Percentiles rank a stretch among this genome's conserved stretches.
Evolutionary conservation across 2,797 vertebrate species (phyloP).

Genomic region (Nyctalus aviator): DNA sequence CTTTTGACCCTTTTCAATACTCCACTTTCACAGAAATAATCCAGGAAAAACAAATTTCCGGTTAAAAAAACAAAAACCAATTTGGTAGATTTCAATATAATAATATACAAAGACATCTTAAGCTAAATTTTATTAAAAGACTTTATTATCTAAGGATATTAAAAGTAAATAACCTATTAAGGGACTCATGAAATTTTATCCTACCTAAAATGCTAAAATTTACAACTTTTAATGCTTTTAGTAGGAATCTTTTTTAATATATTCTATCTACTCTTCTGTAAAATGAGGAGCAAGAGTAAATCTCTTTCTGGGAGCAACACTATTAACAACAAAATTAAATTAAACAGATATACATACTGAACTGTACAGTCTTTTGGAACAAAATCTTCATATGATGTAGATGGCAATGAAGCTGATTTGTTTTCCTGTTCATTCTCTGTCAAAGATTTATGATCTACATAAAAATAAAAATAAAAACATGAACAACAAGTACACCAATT

Average conservation of each 20-base stretch:
- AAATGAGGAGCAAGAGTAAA: conserved; percentile 37
- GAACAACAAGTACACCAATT: conserved; percentile 20
- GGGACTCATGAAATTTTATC: neutral
- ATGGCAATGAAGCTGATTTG: conserved; percentile 30
- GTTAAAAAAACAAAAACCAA: neutral
- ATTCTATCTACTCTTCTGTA: neutral
- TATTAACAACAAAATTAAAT: conserved; percentile 50
- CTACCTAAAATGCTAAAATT: conserved; percentile 16
- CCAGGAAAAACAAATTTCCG: neutral
- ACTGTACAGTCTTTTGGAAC: conserved; percentile 57
- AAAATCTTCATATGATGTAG: conserved; percentile 46
- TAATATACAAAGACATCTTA: conserved; percentile 12
- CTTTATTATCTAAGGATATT: conserved; percentile 6
- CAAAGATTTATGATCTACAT: conserved; percentile 67
- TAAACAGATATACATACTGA: conserved; percentile 78
- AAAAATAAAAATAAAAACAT: conserved; percentile 56
- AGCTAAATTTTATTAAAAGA: conserved; percentile 47
- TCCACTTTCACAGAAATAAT: neutral
- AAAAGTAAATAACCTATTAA: conserved; percentile 35
- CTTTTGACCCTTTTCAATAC: neutral
- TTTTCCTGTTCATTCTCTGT: conserved; percentile 63
- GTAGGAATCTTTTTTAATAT: neutral
- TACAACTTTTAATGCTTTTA: conserved; percentile 42
- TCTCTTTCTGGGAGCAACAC: conserved; percentile 54
- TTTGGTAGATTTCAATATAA: conserved; percentile 33